Conservation (phyloP, 1,140 invertebrate genomes). For the Latrodectus geometricus region DNA sequence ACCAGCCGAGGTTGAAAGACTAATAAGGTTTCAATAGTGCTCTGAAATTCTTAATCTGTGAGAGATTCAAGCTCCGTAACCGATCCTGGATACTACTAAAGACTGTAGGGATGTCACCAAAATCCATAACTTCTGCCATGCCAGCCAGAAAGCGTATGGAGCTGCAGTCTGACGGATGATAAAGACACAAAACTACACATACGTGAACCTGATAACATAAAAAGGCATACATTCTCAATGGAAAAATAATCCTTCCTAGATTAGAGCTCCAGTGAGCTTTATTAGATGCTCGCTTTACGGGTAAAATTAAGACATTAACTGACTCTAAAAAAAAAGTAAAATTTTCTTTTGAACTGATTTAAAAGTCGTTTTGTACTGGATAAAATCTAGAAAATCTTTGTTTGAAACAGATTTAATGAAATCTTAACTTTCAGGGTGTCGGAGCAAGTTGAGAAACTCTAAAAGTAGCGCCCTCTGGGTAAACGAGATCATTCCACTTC, state of each 20-base stretch:
- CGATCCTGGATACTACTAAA: neutral
- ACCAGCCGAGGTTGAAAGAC: neutral
- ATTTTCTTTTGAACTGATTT: slow-evolving; percentile 2
- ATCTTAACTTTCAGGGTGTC: no score
- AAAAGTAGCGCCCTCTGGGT: no score
- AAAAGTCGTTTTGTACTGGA: neutral
- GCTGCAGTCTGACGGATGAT: neutral
- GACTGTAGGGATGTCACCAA: neutral
- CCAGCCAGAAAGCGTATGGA: neutral
- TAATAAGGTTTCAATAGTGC: neutral
- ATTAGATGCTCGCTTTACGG: neutral
- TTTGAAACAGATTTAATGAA: neutral
- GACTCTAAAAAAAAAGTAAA: neutral
- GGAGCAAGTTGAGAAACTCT: no score
- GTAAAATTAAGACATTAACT: neutral
- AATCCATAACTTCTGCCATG: neutral
- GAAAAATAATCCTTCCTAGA: neutral
- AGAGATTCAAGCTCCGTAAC: neutral
- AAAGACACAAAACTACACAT: neutral
- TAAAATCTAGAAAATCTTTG: neutral
- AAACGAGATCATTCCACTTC: no score
- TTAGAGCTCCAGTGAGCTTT: neutral
- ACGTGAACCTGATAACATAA: neutral
- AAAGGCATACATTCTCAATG: neutral
- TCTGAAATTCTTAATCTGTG: neutral